A percentile compares a stretch with the other conserved stretches of the same genome.
Evolutionary conservation across 2,888 invertebrate species (phyloP).

Genomic region (Parasteatoda lunata): DNA sequence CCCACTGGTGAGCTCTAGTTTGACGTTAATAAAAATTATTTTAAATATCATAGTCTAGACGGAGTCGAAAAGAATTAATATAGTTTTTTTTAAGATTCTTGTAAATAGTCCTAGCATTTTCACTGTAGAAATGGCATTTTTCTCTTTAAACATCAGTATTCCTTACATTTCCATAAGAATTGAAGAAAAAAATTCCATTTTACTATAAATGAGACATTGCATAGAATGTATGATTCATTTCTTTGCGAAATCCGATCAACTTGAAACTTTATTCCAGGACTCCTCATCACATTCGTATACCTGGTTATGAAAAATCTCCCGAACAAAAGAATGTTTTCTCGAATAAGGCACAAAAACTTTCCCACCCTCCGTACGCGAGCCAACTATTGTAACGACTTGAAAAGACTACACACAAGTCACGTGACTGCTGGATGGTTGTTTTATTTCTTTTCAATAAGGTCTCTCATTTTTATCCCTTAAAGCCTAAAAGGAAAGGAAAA

Average conservation of each 20-base stretch:
- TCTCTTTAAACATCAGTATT: no score
- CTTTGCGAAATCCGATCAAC: background rate
- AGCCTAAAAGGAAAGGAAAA: constrained; percentile 2
- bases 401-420: background rate
- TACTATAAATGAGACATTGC: no score
- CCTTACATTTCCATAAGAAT: no score
- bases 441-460: constrained; percentile 37
- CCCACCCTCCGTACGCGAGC: background rate
- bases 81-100: no score
- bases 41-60: no score
- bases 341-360: background rate
- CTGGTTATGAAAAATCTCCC: background rate
- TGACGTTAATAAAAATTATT: no score
- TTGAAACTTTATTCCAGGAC: background rate
- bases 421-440: constrained; percentile 20
- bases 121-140: no score
- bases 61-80: no score
- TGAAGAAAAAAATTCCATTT: no score
- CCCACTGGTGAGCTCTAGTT: no score
- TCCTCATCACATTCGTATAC: background rate
- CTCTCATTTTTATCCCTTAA: constrained; percentile 42
- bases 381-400: constrained; percentile 17
- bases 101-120: no score
- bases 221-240: background rate
- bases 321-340: background rate